Base-by-base conservation (phyloP, 2,888 invertebrate species). In the Dynastes grantii region DNA sequence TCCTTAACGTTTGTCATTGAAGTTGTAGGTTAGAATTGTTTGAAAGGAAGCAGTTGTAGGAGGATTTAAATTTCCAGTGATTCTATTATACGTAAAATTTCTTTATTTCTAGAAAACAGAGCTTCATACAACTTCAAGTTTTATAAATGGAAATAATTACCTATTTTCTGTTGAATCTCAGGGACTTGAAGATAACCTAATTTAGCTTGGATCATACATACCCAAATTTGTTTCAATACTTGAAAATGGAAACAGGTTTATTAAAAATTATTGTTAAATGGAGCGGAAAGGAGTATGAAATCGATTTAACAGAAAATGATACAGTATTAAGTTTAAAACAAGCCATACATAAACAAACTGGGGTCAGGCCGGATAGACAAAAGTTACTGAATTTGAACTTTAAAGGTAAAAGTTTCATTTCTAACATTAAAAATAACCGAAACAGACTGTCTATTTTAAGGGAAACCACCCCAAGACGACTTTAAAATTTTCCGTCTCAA, bases 381-480 rank as follows among this genome's bases (percentile, higher is more conserved):
- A 98, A 98, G 89, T 90, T 98, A 63, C 91, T 98, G 63, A 98
- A 98, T 89, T 92, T 98, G 75, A 98, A 97, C 90, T 92, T 93
- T 86, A 97, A 97, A 93, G 97, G 98, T 96, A 58, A 75, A 2
- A 29, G 22, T 16, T 27, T 16, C n/a, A 9, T 27, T 2, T 9
- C 1, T 13, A 3, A 16, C 5, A 75, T 13, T 2, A 55, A 27
- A 68, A 55, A 67, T 2, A 1, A 29, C 9, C 4, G 2, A 27
- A 32, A 22, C 13, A 45, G 4, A 49, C 11, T 53, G 22, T 63
- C 53, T 76, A 53, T 55, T 67, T 76, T 53, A 63, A 97, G 97
- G 97, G 16, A 97, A 97, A 90, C 92, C 94, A 70, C 95, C 97
- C 0, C 92, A 93, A 68, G 96, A 97, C 88, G 94, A 94, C 83